Conservation (phyloP, 2,113 vertebrate species). For the Saimiri boliviensis region DNA sequence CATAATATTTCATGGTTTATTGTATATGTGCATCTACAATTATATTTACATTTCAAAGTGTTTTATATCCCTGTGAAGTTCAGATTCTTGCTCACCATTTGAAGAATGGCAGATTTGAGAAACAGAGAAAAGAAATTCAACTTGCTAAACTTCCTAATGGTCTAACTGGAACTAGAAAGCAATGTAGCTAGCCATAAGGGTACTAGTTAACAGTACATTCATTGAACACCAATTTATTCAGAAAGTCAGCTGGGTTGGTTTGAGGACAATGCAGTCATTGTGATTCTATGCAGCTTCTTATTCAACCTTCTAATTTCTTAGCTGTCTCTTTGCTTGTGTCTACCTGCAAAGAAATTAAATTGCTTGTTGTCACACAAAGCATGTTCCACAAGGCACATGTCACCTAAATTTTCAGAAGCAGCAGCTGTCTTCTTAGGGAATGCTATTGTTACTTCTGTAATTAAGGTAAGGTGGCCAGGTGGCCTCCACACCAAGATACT, state of each 20-base stretch:
- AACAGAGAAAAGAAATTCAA: neutral
- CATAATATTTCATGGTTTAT: neutral
- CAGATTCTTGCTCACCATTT: neutral
- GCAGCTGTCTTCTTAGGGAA: neutral
- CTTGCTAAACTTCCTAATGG: neutral
- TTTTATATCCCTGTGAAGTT: neutral
- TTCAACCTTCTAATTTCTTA: neutral
- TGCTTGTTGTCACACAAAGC: neutral
- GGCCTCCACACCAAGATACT: neutral
- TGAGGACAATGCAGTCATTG: neutral
- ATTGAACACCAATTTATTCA: neutral
- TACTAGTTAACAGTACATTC: neutral
- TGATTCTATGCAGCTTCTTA: neutral
- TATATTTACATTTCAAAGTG: constrained; percentile 44
- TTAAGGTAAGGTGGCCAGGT: neutral
- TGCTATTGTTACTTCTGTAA: neutral
- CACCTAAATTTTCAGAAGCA: constrained; percentile 23
- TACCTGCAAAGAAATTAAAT: neutral
- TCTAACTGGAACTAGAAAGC: neutral
- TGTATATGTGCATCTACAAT: neutral
- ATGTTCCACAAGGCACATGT: neutral
- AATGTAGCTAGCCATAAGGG: neutral
- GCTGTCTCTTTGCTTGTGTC: neutral
- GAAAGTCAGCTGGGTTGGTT: neutral
- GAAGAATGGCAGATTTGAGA: neutral